phyloP scores from a whole-genome alignment of 1,140 invertebrate species.

The Zophobas atratus region DNA sequence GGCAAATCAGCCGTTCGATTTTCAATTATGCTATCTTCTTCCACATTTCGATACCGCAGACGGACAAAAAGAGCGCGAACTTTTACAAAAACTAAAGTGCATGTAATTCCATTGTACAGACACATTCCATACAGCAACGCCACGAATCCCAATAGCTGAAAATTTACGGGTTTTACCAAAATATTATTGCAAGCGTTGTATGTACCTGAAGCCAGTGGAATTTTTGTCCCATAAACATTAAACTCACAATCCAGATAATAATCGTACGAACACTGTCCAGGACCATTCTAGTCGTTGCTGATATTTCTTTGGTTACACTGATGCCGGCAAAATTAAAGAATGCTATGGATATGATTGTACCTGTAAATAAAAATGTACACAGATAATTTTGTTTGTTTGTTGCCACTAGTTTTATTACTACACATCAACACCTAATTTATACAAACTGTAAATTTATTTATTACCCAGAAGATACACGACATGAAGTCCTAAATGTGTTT shows the following conservation, averaged over 20 bases:
- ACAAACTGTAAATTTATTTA: too few species aligned
- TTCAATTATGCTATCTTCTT: conserved; percentile 51
- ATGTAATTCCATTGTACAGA: conserved; percentile 55
- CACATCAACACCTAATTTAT: too few species aligned
- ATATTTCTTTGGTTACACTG: conserved; percentile 95
- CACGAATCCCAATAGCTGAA: conserved; percentile 51
- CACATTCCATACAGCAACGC: conserved; percentile 54
- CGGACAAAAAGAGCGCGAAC: neutral
- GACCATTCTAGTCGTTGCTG: conserved; percentile 94
- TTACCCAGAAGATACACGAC: too few species aligned
- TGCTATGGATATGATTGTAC: conserved; percentile 93
- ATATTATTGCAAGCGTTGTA: neutral
- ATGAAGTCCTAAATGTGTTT: too few species aligned
- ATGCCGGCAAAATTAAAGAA: conserved; percentile 98
- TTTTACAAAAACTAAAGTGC: conserved; percentile 2
- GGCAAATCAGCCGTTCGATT: conserved; percentile 51
- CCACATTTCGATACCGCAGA: conserved; percentile 33
- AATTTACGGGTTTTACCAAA: conserved; percentile 6
- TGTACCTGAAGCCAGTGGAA: conserved; percentile 86
- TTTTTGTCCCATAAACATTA: conserved; percentile 82
- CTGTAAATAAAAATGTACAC: conserved; percentile 67
- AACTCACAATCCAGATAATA: conserved; percentile 88
- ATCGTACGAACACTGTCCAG: conserved; percentile 91
- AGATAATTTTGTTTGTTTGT: neutral
- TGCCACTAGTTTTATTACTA: too few species aligned